A percentile compares a stretch with the other conserved stretches of the same genome.
phyloP scores from a whole-genome alignment of 2,888 invertebrate species.

The Patella pellucida region DNA sequence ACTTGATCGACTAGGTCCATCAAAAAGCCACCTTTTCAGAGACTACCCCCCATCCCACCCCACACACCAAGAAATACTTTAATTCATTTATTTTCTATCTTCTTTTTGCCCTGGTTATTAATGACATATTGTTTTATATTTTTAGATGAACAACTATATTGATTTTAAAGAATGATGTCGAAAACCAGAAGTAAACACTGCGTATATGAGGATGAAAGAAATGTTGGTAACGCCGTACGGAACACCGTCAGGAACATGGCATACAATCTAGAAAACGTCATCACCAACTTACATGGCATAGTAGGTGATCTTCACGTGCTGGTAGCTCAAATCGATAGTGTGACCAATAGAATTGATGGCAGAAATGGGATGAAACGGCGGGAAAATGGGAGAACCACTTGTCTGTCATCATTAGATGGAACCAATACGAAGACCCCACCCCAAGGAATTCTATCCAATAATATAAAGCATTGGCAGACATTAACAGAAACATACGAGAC shows the following conservation, averaged over 20 bases:
- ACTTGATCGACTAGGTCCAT: too few relatives aligned
- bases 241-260: conserved; percentile 32
- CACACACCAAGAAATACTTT: too few relatives aligned
- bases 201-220: background rate
- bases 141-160: too few relatives aligned
- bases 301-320: conserved; percentile 35
- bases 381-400: conserved; percentile 7
- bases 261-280: conserved; percentile 32
- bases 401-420: background rate
- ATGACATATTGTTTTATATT: too few relatives aligned
- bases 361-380: conserved; percentile 19
- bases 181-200: background rate
- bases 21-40: too few relatives aligned
- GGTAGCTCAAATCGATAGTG: conserved; percentile 34
- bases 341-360: conserved; percentile 32
- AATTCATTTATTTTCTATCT: too few relatives aligned
- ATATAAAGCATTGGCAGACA: conserved; percentile 18
- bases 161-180: background rate
- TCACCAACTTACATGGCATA: conserved; percentile 33
- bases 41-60: too few relatives aligned
- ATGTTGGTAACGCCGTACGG: conserved; percentile 16
- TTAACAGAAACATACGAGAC: conserved; percentile 22
- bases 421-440: background rate
- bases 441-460: conserved; percentile 5
- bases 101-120: too few relatives aligned